A percentile compares a stretch with the other conserved stretches of the same genome.
These are phyloP conservation scores for Pseudomugil gertrudae DNA, from an alignment of 2,797 vertebrate genomes.

Conservation along the genomic window DNA sequence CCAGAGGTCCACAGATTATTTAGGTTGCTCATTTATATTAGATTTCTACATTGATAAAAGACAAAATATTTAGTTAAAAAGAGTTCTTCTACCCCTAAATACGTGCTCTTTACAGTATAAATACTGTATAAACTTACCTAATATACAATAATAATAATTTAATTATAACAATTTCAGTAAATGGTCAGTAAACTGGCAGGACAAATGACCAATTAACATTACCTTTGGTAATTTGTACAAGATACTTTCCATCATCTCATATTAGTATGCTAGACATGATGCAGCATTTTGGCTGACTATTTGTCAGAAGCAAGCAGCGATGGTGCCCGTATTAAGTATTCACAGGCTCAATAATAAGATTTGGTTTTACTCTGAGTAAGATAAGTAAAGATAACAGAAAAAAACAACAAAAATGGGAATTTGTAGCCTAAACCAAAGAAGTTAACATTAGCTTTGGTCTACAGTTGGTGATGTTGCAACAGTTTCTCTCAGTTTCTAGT, in stretches of 20 bases:
- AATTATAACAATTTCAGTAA: no score
- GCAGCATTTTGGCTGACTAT: slow-evolving; percentile 20
- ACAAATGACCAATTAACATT: no score
- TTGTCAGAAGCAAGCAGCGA: slow-evolving; percentile 12
- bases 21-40: neutral
- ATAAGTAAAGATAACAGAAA: neutral
- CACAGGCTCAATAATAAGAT: neutral
- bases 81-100: neutral
- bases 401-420: neutral
- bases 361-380: neutral
- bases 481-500: slow-evolving; percentile 11
- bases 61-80: slow-evolving; percentile 11
- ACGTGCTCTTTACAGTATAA: neutral
- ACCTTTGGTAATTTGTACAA: slow-evolving; percentile 16
- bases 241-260: slow-evolving; percentile 8
- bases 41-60: slow-evolving; percentile 4
- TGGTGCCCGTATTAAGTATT: slow-evolving; percentile 3
- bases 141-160: neutral
- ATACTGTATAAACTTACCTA: neutral
- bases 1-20: neutral
- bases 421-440: no score
- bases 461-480: neutral
- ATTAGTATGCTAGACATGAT: slow-evolving; percentile 32
- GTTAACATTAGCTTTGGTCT: no score
- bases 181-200: no score